These are phyloP conservation scores for Porites lobata DNA, from an alignment of 92 coral and sea anemone species.

Conservation along the genomic window DNA sequence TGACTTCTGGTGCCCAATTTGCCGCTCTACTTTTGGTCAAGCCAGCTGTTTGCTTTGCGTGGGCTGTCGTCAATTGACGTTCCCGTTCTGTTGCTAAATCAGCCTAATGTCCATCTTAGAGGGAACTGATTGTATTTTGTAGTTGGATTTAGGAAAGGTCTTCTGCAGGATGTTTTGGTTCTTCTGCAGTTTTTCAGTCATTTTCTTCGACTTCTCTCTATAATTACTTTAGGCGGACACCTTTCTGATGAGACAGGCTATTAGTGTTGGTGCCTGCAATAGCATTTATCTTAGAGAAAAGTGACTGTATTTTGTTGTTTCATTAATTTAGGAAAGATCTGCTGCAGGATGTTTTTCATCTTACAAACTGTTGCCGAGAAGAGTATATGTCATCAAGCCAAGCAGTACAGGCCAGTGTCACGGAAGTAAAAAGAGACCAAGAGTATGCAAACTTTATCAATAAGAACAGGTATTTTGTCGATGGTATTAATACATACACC, in stretches of 20 bases:
- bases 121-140: not conserved
- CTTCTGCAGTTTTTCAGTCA: no score
- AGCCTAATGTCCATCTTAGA: no score
- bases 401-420: constrained; percentile 52
- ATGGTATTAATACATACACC: not conserved
- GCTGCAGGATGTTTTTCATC: constrained; percentile 68
- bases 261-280: no score
- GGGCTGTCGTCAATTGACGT: no score
- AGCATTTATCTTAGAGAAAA: no score
- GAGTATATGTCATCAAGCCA: constrained; percentile 75
- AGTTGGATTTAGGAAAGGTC: constrained; percentile 10
- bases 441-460: constrained; percentile 78
- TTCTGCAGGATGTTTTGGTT: constrained; percentile 68
- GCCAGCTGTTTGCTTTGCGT: no score
- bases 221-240: no score
- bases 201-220: no score
- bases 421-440: constrained; percentile 53
- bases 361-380: constrained; percentile 83
- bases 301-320: not conserved
- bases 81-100: no score
- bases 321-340: constrained; percentile 79
- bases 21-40: no score
- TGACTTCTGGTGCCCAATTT: no score
- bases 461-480: constrained; percentile 64
- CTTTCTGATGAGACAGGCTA: no score